Conservation (phyloP, 2,797 vertebrate genomes). For the Ceryle rudis region DNA sequence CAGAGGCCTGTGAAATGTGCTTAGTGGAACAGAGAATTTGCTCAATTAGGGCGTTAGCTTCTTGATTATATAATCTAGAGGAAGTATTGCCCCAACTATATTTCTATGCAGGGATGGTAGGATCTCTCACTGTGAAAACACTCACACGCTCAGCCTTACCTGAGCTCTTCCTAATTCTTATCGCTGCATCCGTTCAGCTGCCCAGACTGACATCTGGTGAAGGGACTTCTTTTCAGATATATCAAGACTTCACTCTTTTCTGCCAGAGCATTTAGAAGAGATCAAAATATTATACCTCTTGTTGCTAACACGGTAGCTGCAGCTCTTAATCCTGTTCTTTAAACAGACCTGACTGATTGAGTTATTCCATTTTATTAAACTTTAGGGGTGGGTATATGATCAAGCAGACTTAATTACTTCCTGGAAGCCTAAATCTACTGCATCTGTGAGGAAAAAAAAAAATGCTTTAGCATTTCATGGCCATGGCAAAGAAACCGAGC, state of each 20-base stretch:
- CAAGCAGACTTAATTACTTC: background rate
- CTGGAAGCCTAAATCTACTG: background rate
- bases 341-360: background rate
- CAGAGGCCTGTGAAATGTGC: background rate
- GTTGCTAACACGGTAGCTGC: background rate
- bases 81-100: background rate
- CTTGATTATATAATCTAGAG: background rate
- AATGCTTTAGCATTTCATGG: background rate
- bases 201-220: background rate
- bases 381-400: background rate
- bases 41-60: background rate
- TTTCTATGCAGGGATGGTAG: background rate
- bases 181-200: background rate
- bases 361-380: background rate
- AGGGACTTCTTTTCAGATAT: background rate
- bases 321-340: background rate
- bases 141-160: background rate
- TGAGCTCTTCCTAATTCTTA: background rate
- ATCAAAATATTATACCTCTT: background rate
- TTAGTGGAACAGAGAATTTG: background rate
- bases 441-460: background rate
- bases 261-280: background rate
- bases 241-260: background rate
- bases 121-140: background rate
- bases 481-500: background rate